These are phyloP conservation scores for Trichechus manatus DNA, from an alignment of 2,113 vertebrate species.

Conservation along the genomic window DNA sequence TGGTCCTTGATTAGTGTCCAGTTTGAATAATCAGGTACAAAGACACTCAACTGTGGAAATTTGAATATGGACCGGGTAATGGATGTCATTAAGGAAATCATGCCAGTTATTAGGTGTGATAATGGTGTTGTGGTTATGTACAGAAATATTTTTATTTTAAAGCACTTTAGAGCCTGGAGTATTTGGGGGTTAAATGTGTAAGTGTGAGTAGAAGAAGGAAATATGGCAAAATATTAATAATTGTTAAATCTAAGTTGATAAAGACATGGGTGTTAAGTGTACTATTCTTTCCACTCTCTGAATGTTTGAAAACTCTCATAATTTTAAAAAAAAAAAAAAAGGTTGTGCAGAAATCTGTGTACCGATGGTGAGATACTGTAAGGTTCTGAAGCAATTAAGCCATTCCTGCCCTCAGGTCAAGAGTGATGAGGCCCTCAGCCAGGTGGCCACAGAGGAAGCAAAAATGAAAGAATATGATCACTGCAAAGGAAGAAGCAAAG, in stretches of 20 bases:
- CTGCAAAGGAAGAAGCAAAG: neutral
- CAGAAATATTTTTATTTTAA: conserved; percentile 34
- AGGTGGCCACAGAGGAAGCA: neutral
- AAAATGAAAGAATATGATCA: neutral
- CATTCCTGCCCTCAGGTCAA: neutral
- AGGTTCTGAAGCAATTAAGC: neutral
- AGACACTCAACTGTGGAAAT: neutral
- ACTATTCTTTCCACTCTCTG: no score
- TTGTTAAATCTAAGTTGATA: neutral
- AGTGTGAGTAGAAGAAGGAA: conserved; percentile 21
- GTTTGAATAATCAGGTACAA: neutral
- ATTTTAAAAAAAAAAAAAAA: neutral
- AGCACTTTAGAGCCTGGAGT: neutral
- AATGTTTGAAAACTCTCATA: neutral
- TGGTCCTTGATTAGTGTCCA: neutral
- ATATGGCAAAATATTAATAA: neutral
- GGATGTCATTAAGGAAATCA: neutral
- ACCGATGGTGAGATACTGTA: neutral
- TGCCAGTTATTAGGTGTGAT: neutral
- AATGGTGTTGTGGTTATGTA: neutral
- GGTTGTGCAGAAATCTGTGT: neutral
- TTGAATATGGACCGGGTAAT: neutral
- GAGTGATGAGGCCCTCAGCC: neutral
- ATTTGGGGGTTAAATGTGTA: neutral
- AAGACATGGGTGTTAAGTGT: neutral